Conservation (phyloP, 2,113 vertebrate species). For the Corvus hawaiiensis region DNA sequence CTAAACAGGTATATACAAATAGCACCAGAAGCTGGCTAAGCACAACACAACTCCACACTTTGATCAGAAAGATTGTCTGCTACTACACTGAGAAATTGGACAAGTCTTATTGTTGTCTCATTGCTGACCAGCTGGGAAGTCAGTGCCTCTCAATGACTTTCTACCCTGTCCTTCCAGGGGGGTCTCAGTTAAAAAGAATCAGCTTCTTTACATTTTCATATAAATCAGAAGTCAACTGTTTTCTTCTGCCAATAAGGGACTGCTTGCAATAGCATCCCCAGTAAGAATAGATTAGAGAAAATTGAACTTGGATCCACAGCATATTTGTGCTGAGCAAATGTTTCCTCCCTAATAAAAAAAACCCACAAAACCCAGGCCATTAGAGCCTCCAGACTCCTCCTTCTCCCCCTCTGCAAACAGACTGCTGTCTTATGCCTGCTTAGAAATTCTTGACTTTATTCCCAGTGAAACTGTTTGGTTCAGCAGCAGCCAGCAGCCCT, state of each 20-base stretch:
- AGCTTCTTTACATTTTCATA: background rate
- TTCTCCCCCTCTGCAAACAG: background rate
- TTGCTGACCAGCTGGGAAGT: background rate
- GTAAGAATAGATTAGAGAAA: background rate
- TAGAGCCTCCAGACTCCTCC: background rate
- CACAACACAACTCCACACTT: background rate
- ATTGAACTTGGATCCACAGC: background rate
- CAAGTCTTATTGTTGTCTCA: accelerated
- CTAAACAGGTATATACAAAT: background rate
- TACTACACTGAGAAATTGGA: background rate
- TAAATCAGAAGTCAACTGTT: background rate
- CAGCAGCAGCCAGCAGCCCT: background rate
- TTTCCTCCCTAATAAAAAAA: background rate
- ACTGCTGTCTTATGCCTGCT: background rate
- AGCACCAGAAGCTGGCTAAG: background rate
- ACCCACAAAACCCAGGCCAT: background rate
- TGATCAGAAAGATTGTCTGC: background rate
- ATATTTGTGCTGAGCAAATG: background rate
- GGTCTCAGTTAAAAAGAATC: background rate
- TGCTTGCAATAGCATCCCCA: background rate
- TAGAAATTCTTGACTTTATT: background rate
- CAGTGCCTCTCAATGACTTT: background rate
- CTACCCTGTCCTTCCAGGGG: background rate
- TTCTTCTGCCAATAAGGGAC: background rate
- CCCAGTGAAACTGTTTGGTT: background rate